Evolutionary conservation across 2,113 vertebrate species (phyloP).

Genomic region (Pygoscelis adeliae): DNA sequence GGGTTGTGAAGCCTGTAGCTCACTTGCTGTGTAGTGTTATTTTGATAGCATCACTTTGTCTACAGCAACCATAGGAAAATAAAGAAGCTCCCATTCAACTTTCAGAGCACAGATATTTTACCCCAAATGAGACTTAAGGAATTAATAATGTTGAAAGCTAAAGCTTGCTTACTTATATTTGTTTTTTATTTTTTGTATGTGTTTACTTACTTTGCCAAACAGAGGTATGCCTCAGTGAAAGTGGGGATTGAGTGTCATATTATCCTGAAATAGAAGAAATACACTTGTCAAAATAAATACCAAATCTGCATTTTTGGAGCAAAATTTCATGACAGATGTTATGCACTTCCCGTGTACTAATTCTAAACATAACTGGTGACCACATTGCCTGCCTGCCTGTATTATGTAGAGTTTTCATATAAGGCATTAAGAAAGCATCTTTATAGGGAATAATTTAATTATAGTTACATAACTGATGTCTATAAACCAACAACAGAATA

Average conservation of each 20-base stretch:
- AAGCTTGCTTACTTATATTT: neutral
- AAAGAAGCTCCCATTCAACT: slow-evolving; percentile 1
- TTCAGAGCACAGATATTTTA: neutral
- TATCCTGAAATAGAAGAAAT: slow-evolving; percentile 14
- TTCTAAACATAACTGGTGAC: neutral
- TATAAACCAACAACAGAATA: neutral
- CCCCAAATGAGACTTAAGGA: neutral
- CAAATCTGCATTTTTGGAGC: neutral
- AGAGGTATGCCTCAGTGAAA: slow-evolving; percentile 4
- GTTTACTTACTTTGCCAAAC: slow-evolving; percentile 25
- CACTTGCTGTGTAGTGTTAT: neutral
- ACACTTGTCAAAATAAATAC: slow-evolving; percentile 32
- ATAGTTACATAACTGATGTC: neutral
- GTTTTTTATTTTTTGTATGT: neutral
- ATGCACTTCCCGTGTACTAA: neutral
- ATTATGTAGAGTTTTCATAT: neutral
- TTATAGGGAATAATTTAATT: neutral
- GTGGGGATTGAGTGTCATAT: neutral
- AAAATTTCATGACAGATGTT: slow-evolving; percentile 33
- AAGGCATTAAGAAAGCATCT: neutral
- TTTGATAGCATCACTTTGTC: slow-evolving; percentile 1
- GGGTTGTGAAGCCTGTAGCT: neutral
- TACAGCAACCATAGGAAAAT: neutral
- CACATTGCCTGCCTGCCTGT: neutral
- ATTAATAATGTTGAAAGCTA: slow-evolving; percentile 11